A percentile compares a stretch with the other conserved stretches of the same genome.
phyloP scores from a whole-genome alignment of 2,113 vertebrate genomes.

The Alces alces region DNA sequence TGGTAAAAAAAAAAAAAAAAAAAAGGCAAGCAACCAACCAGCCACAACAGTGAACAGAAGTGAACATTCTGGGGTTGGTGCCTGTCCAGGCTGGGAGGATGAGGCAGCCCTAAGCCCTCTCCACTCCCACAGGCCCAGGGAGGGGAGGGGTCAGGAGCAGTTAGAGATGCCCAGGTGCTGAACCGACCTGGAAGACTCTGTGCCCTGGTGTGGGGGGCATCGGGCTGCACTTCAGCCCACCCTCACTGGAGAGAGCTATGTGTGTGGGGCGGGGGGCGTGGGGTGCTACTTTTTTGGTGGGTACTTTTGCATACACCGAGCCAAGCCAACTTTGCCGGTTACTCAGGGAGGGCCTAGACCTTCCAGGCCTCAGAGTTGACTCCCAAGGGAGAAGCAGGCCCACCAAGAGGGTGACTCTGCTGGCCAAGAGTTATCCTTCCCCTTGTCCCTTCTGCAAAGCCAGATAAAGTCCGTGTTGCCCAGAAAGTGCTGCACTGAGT shows the following conservation, averaged over 20 bases:
- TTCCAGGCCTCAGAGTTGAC: neutral
- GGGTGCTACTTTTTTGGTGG: neutral
- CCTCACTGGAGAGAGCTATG: neutral
- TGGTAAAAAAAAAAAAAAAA: neutral
- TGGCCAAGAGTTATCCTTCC: neutral
- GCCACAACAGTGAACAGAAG: neutral
- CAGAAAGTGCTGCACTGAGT: neutral
- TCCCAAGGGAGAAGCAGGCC: neutral
- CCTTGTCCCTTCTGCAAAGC: neutral
- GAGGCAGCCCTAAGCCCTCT: neutral
- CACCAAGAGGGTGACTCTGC: neutral
- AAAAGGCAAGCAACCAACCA: neutral
- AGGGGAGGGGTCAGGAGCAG: neutral
- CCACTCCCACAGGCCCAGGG: neutral
- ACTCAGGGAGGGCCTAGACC: neutral
- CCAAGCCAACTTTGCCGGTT: neutral
- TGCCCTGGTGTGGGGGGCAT: neutral
- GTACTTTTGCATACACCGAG: neutral
- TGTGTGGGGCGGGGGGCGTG: rapidly evolving
- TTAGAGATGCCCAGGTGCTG: neutral
- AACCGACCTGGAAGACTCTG: neutral
- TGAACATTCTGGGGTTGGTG: neutral
- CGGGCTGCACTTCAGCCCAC: neutral
- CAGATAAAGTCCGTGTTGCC: no score
- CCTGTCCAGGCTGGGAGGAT: neutral